These are phyloP conservation scores for Tachypleus tridentatus DNA, from an alignment of 1,140 invertebrate genomes.

Conservation along the genomic window DNA sequence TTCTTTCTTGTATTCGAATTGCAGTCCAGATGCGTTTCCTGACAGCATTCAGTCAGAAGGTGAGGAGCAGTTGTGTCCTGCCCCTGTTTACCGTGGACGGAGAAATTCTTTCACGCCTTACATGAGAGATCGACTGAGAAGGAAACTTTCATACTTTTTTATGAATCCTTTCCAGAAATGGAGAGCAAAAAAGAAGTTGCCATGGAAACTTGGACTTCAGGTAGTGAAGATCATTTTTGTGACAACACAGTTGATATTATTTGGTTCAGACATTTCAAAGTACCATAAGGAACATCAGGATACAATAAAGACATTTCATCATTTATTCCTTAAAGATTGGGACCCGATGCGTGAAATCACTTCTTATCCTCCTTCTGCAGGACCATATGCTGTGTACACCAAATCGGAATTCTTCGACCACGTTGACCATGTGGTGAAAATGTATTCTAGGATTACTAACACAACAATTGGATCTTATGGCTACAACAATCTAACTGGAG, in stretches of 20 bases:
- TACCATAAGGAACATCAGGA: conserved; percentile 24
- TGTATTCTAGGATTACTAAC: conserved; percentile 63
- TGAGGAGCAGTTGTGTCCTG: too few species aligned
- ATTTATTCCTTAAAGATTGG: conserved; percentile 62
- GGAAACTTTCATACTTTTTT: conserved; percentile 87
- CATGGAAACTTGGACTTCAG: conserved; percentile 92
- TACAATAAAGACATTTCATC: conserved; percentile 68
- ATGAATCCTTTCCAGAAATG: conserved; percentile 99
- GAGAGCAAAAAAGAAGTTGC: conserved; percentile 76
- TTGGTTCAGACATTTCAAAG: conserved; percentile 77
- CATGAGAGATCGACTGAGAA: conserved; percentile 52
- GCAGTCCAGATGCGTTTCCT: too few species aligned
- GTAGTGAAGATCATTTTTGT: conserved; percentile 91
- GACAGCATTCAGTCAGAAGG: too few species aligned
- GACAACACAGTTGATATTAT: conserved; percentile 80
- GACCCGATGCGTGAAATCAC: conserved; percentile 77
- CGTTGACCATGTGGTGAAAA: conserved; percentile 68
- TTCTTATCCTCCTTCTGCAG: conserved; percentile 82
- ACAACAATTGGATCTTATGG: conserved; percentile 75
- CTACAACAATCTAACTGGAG: conserved; percentile 50
- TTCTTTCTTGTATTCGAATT: too few species aligned
- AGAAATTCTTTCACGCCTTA: not conserved
- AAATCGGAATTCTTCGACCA: conserved; percentile 67
- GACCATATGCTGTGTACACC: conserved; percentile 81
- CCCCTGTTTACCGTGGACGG: too few species aligned